phyloP scores from a whole-genome alignment of 2,113 vertebrate species.

The Peromyscus maniculatus region DNA sequence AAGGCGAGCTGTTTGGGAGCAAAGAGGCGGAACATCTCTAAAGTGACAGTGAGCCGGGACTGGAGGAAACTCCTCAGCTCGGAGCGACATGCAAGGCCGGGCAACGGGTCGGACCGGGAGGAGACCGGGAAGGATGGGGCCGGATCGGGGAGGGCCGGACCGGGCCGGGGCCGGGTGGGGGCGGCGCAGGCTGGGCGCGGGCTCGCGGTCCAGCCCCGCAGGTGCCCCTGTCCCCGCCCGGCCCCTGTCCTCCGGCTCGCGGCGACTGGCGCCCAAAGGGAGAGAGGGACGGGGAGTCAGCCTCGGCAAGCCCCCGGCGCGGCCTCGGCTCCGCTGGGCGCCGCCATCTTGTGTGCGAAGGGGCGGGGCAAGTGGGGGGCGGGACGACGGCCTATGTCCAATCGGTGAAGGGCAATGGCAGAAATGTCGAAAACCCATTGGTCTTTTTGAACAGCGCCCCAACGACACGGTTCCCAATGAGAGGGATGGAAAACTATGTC shows the following conservation, averaged over 20 bases:
- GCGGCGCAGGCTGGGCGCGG: conserved; percentile 61
- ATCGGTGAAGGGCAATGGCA: conserved; percentile 1
- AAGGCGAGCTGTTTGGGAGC: neutral
- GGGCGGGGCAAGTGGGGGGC: conserved; percentile 14
- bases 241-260: conserved; percentile 69
- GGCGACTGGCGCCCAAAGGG: neutral
- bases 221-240: conserved; percentile 75
- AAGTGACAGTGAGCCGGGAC: neutral
- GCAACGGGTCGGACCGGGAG: conserved; percentile 37
- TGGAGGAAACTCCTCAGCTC: neutral
- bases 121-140: neutral
- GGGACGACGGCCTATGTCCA: conserved; percentile 56
- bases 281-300: neutral
- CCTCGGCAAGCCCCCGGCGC: neutral
- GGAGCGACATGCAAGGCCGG: neutral
- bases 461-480: neutral
- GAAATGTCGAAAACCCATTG: conserved; percentile 57
- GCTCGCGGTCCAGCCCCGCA: conserved; percentile 66
- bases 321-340: conserved; percentile 59
- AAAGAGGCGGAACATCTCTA: conserved; percentile 41
- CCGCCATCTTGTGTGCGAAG: conserved; percentile 81
- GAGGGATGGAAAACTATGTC: neutral
- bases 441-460: conserved; percentile 82
- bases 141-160: neutral
- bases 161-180: conserved; percentile 76